Base-by-base conservation (phyloP, 2,113 vertebrate genomes). In the Larimichthys polyactis region DNA sequence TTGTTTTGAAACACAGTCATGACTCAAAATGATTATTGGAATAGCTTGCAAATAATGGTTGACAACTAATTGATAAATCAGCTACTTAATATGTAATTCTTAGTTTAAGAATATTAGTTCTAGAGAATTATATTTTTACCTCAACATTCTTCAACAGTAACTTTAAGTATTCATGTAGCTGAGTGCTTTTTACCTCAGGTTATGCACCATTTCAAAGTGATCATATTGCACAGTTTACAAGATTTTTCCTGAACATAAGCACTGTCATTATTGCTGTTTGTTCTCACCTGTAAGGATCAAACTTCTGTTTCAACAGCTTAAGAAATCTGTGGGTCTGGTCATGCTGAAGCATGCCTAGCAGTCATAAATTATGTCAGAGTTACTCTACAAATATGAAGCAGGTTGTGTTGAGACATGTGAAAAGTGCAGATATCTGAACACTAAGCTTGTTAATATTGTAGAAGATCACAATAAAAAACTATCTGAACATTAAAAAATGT, bases 331-430 rank as follows among this genome's bases (percentile, higher is more conserved):
- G 49, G 9, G 62, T 20, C n/a, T 24, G 46, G 54, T 75, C 83
- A 48, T 77, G 92, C 58, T 81, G 44, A 54, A 78, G 49, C 93
- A 57, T 16, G 82, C 60, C 71, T n/a, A 52, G 29, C 22, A 6
- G 32, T 78, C 70, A 32, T 68, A 71, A 67, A 80, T 80, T 0
- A 43, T 78, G 78, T 81, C 87, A 69, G n/a, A 14, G 58, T 36
- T 54, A 1, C 22, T 55, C 54, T 15, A n/a, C 17, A 79, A 63
- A 58, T 46, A 68, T 85, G 71, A 64, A 60, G 64, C 12, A 4
- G 16, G 74, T 36, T 75, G 71, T 90, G 91, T 79, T 74, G 75
- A 75, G 78, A 72, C 88, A 3, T 46, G 86, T 76, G 48, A 15
- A 60, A 57, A 17, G 43, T 27, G 40, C 17, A 44, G 17, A 32